Percentiles rank a stretch among this genome's conserved stretches.
These are phyloP conservation scores for Spilarctia lutea DNA, from an alignment of 2,888 invertebrate species.

Conservation along the genomic window DNA sequence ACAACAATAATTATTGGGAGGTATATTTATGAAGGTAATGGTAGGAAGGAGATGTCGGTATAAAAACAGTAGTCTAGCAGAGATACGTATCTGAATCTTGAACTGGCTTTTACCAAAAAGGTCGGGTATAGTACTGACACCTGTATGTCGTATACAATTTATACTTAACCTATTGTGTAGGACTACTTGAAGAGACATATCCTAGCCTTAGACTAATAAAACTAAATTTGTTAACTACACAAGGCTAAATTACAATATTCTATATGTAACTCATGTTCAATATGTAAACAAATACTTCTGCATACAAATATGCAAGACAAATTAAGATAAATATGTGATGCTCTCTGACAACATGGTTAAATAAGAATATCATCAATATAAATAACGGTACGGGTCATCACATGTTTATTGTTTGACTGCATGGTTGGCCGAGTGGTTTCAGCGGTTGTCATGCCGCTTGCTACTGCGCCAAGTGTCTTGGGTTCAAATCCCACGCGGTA, in stretches of 20 bases:
- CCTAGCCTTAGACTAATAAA: neutral
- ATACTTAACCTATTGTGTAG: neutral
- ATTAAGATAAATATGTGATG: conserved; percentile 7
- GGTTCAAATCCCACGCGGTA: no score
- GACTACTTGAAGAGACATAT: neutral
- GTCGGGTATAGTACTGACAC: neutral
- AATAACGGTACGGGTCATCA: neutral
- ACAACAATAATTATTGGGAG: no score
- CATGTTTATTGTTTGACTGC: neutral
- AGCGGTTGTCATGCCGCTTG: no score
- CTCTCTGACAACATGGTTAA: conserved; percentile 5
- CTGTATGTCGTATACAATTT: neutral
- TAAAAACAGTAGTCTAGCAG: neutral
- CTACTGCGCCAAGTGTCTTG: no score
- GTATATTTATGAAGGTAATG: neutral
- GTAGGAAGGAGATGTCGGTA: neutral
- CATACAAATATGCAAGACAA: conserved; percentile 4
- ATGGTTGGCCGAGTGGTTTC: no score
- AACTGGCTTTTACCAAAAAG: neutral
- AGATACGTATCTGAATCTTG: neutral
- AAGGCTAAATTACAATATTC: neutral
- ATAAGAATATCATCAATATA: neutral
- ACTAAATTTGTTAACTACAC: neutral
- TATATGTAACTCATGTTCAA: neutral
- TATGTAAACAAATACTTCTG: neutral